Evolutionary conservation across 2,113 vertebrate species (phyloP), one percentile per base, ranked within the genome.

Genomic region (Pyrgilauda ruficollis): DNA sequence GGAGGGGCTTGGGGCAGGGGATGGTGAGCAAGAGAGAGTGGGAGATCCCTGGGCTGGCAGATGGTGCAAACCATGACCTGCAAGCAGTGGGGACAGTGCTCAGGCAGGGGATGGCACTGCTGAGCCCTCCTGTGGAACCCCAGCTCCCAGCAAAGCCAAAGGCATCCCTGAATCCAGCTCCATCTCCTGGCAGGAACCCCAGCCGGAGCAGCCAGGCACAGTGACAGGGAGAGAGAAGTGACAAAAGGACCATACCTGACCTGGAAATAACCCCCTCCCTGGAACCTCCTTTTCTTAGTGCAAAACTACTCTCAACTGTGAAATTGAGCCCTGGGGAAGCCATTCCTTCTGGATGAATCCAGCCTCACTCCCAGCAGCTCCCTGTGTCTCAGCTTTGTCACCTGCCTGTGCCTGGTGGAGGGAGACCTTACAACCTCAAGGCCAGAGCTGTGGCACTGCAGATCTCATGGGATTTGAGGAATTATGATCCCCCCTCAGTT

Each of bases 81-180:
- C 26, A 53, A 55, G 13, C 1, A 2, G 20, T 11, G n/a, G 15
- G 33, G 13, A 3, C 26, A 6, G 49, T 17, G 33, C 69, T 59
- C 8, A 2, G 74, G 28, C 28, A 76, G 49, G 24, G 28, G 24
- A 26, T 76, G 69, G 39, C 44, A 59, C 33, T 69, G 80, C 80
- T 4, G 1, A 35, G 50, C 26, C 44, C 69, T 81, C 47, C 50
- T 0, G 0, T 3, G 4, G 56, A 46, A 6, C 33, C 52, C 26
- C 11, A 27, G 14, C 28, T 67, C 55, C 50, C 50, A 33, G 30
- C 75, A 62, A 17, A 66, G 50, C 55, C 18, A 1, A 31, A 43
- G 30, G 50, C 8, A 69, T 61, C 52, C 50, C 76, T 66, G 30
- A 39, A 17, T 11, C 39, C 79, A 41, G 23, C 39, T 59, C 11